phyloP scores from a whole-genome alignment of 1,140 invertebrate genomes.

The Tyrophagus putrescentiae region DNA sequence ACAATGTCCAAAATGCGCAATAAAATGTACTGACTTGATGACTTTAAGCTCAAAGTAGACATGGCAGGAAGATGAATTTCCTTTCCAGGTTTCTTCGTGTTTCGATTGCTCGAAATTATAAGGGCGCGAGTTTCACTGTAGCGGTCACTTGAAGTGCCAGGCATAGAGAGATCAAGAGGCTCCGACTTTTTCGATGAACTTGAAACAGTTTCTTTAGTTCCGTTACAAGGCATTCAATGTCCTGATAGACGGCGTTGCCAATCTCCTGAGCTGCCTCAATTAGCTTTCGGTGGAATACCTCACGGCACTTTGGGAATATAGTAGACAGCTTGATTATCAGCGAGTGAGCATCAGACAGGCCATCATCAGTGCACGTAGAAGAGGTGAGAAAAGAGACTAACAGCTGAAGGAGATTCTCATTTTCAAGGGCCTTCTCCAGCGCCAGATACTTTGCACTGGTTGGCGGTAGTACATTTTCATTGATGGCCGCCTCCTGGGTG shows the following conservation, averaged over 20 bases:
- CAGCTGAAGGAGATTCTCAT: conserved; percentile 48
- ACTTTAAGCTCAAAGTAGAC: conserved; percentile 65
- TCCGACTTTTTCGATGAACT: too few species aligned
- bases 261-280: conserved; percentile 53
- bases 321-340: conserved; percentile 56
- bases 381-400: conserved; percentile 59
- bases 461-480: neutral
- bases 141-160: too few species aligned
- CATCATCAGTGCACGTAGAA: conserved; percentile 67
- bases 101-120: conserved; percentile 42
- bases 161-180: too few species aligned
- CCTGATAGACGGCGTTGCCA: conserved; percentile 51
- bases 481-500: neutral
- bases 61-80: conserved; percentile 73
- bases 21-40: conserved; percentile 74
- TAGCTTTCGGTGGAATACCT: conserved; percentile 49
- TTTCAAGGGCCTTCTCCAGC: conserved; percentile 33
- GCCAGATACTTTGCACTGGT: neutral
- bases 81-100: conserved; percentile 52
- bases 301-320: conserved; percentile 48
- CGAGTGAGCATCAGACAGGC: conserved; percentile 62
- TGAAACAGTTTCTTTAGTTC: conserved; percentile 52
- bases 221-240: conserved; percentile 50
- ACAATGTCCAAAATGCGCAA: conserved; percentile 71
- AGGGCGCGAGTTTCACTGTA: too few species aligned